Percentiles rank a stretch among this genome's conserved stretches.
Conservation (phyloP, 2,888 invertebrate species). For the Proisotoma minuta region DNA sequence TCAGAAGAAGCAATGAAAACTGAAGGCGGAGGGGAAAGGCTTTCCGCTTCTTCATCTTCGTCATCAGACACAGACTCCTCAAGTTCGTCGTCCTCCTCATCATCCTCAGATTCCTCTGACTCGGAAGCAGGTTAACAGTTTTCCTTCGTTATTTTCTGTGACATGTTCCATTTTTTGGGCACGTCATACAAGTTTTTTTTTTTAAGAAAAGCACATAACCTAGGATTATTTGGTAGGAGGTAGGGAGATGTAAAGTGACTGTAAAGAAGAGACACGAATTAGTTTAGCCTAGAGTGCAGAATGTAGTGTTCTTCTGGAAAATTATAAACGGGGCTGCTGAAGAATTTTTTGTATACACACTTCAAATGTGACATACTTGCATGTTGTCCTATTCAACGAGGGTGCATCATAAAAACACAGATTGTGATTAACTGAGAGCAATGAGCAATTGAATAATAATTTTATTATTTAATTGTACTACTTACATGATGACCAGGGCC, state of each 20-base stretch:
- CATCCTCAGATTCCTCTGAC: slow-evolving; percentile 47
- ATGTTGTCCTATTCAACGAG: neutral
- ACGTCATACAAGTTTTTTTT: slow-evolving; percentile 2
- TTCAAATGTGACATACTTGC: neutral
- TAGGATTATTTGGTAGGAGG: slow-evolving; percentile 7
- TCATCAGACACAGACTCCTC: slow-evolving; percentile 47
- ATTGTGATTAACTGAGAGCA: too few species aligned
- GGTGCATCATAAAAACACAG: neutral
- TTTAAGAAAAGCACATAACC: neutral
- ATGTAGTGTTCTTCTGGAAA: slow-evolving; percentile 45
- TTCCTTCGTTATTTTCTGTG: slow-evolving; percentile 47
- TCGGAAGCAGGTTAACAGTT: slow-evolving; percentile 50
- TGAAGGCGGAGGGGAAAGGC: slow-evolving; percentile 37
- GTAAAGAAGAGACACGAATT: neutral
- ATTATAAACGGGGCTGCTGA: neutral
- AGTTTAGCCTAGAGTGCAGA: slow-evolving; percentile 46
- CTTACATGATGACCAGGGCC: too few species aligned
- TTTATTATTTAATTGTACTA: too few species aligned
- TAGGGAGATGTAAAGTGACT: slow-evolving; percentile 16
- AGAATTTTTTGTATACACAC: too few species aligned
- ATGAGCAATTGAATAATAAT: too few species aligned
- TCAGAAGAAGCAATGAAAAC: slow-evolving; percentile 11
- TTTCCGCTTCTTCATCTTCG: slow-evolving; percentile 47
- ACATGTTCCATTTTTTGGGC: slow-evolving; percentile 1
- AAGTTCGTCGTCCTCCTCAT: slow-evolving; percentile 46